Evolutionary conservation across 2,113 vertebrate species (phyloP).

Genomic region (Ammospiza caudacuta): DNA sequence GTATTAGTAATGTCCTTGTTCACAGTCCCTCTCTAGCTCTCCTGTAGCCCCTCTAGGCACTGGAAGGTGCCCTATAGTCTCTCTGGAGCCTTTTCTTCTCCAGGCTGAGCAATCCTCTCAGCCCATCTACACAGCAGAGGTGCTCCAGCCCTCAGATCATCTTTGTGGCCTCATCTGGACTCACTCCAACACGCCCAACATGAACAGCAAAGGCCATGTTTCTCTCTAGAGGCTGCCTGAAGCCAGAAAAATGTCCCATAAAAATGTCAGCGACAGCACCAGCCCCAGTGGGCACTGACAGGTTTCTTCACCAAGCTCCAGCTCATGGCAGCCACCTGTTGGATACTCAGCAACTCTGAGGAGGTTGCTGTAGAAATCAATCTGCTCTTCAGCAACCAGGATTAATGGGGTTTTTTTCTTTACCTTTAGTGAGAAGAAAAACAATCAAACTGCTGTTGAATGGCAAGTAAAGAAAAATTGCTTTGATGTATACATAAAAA

Average conservation of each 20-base stretch:
- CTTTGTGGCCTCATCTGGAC: neutral
- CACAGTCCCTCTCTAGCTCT: neutral
- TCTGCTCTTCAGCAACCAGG: neutral
- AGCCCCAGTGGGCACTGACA: neutral
- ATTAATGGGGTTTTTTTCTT: neutral
- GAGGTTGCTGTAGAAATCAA: neutral
- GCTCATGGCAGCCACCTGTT: accelerated
- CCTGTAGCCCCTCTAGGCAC: neutral
- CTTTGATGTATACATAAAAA: slow-evolving; percentile 7
- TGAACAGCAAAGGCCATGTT: accelerated
- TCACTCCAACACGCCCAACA: neutral
- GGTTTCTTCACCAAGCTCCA: neutral
- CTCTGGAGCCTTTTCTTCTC: neutral
- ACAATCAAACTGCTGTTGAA: neutral
- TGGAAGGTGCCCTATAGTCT: neutral
- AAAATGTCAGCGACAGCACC: accelerated
- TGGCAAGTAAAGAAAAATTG: slow-evolving; percentile 19
- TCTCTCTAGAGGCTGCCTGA: neutral
- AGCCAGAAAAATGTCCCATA: neutral
- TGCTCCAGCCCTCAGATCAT: neutral
- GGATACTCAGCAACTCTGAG: neutral
- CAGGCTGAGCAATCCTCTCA: neutral
- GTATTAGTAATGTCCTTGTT: neutral
- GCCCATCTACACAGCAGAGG: neutral
- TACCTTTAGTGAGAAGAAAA: neutral